phyloP scores from a whole-genome alignment of 2,113 vertebrate genomes.

The Oreochromis niloticus region DNA sequence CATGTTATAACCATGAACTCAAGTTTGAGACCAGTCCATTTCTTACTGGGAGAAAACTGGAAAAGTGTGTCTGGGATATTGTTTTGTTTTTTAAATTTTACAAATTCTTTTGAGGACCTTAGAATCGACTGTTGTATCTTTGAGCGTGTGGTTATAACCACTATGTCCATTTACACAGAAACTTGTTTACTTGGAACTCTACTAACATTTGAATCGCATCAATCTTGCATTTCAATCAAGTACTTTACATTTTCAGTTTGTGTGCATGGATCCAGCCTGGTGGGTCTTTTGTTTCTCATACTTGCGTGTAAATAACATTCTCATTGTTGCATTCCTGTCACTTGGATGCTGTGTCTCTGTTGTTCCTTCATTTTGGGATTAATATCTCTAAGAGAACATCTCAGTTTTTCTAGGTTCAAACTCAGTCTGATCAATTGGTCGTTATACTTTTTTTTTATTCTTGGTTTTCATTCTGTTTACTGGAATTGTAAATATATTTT shows the following conservation, averaged over 20 bases:
- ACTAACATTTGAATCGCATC: not conserved
- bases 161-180: not conserved
- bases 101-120: not conserved
- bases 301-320: not conserved
- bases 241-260: not conserved
- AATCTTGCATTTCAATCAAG: not conserved
- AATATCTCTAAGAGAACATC: not conserved
- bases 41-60: slow-evolving; percentile 34
- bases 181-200: not conserved
- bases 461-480: not conserved
- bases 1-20: not conserved
- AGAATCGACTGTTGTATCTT: not conserved
- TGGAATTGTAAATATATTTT: slow-evolving; percentile 42
- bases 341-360: not conserved
- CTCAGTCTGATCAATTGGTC: not conserved
- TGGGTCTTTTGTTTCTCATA: not conserved
- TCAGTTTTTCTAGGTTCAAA: not conserved
- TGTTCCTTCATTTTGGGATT: not conserved
- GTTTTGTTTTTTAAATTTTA: not conserved
- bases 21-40: not conserved
- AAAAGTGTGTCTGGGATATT: not conserved
- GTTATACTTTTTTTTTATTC: not conserved
- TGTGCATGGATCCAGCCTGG: not conserved
- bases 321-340: not conserved
- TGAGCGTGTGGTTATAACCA: not conserved